Conservation (phyloP, 1,140 invertebrate species). For the Trichonephila clavata region DNA sequence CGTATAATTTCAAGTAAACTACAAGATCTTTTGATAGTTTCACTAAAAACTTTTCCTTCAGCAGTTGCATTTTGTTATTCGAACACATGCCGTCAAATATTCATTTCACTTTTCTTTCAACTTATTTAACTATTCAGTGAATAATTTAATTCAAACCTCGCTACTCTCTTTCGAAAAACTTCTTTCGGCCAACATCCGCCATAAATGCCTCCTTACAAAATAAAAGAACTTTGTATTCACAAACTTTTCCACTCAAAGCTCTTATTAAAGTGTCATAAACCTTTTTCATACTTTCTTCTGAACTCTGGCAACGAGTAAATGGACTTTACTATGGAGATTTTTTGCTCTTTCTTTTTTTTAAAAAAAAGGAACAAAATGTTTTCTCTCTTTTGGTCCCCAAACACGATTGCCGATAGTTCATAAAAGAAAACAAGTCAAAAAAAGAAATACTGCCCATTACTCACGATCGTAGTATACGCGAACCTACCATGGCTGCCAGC, state of each 20-base stretch:
- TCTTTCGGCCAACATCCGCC: too few species aligned
- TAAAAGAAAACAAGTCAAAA: neutral
- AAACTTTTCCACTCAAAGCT: constrained; percentile 9
- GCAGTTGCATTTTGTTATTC: too few species aligned
- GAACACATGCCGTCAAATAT: too few species aligned
- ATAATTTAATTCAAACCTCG: neutral
- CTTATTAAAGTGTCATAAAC: constrained; percentile 27
- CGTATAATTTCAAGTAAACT: too few species aligned
- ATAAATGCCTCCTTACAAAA: neutral
- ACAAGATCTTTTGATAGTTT: too few species aligned
- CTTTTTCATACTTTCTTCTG: neutral
- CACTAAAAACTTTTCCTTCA: too few species aligned
- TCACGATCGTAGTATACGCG: neutral
- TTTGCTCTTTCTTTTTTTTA: neutral
- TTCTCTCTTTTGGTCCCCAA: neutral
- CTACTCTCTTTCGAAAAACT: neutral
- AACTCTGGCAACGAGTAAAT: neutral
- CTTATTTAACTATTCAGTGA: neutral
- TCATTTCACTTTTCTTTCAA: neutral
- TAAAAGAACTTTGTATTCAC: neutral
- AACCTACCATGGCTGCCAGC: neutral
- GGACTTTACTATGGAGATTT: neutral
- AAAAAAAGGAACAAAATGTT: neutral
- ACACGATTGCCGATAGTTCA: neutral
- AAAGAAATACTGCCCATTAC: neutral